Evolutionary conservation across 1,140 invertebrate genomes (phyloP), one percentile per base, ranked within the genome.

Genomic region (Thaumatotibia leucotreta): DNA sequence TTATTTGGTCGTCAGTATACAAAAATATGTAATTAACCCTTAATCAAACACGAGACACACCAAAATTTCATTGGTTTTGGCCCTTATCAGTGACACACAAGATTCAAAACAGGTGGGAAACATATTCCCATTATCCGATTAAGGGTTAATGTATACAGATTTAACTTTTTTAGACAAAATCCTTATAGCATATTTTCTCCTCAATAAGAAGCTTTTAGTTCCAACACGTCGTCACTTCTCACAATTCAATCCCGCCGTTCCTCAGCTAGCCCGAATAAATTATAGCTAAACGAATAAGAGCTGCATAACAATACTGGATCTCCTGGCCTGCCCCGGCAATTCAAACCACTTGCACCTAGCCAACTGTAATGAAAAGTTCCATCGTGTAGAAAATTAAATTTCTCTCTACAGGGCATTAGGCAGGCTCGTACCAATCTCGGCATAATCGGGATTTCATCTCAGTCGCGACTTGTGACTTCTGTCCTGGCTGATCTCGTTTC

Each of bases 371-470:
- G 64, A 71, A 69, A 69, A 72, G 71, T 73, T 66, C 65, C 68
- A 76, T 75, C 74, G 72, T 65, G 73, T 74, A 75, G 77, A 79
- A 77, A 82, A 82, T 80, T 75, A 80, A 80, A 82, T 82, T 75
- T 72, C 67, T 67, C 74, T 74, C 63, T 66, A 66, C 68, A 67
- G 68, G 67, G 74, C 73, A 79, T 77, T 75, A 73, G 73, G 68
- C 74, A 65, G 76, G 72, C 77, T 76, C 70, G 75, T 76, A 74
- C 69, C 70, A 75, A 76, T 76, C 70, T 73, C 69, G 32, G 71
- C 62, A 73, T 80, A 80, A 82, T 78, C 73, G 72, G 73, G 76
- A 80, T 83, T 81, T 83, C 72, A 78, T 79, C 80, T 80, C 71
- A 75, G 75, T 79, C 76, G 75, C 73, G 63, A 73, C 61, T 75